Conservation (phyloP, 1,140 invertebrate genomes). For the Drosophila tropicalis region DNA sequence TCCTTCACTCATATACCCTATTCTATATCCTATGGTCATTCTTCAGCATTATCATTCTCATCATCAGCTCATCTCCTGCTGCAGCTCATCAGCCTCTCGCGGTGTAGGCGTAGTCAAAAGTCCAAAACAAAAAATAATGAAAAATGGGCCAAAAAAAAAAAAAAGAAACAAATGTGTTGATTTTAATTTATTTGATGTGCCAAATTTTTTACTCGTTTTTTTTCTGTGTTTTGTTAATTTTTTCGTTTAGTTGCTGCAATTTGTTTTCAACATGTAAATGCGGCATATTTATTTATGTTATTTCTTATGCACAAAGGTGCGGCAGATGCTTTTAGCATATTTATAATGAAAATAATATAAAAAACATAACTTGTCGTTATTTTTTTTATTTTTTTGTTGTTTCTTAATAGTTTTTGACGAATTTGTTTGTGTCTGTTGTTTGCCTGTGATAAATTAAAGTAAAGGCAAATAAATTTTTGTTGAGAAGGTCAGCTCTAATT, state of each 20-base stretch:
- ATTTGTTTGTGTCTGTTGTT: too few relatives aligned
- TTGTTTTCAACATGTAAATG: conserved; percentile 50
- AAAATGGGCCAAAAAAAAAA: conserved; percentile 1
- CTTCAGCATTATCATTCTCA: background rate
- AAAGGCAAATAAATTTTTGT: background rate
- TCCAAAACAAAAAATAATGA: conserved; percentile 11
- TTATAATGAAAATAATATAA: conserved; percentile 46
- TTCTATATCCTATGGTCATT: background rate
- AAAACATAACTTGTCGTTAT: conserved; percentile 26
- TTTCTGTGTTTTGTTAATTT: conserved; percentile 31
- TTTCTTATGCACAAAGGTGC: conserved; percentile 24
- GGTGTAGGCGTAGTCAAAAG: conserved; percentile 20
- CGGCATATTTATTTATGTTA: conserved; percentile 20
- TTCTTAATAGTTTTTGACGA: conserved; percentile 31
- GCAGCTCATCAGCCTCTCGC: conserved; percentile 19
- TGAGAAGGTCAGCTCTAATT: conserved; percentile 14
- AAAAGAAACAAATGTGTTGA: conserved; percentile 31
- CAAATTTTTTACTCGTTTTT: conserved; percentile 29
- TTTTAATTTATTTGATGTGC: conserved; percentile 43
- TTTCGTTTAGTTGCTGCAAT: conserved; percentile 21
- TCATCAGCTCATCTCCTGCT: conserved; percentile 3
- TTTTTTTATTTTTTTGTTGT: background rate
- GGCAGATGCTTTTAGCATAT: conserved; percentile 47
- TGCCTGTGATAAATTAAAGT: too few relatives aligned
- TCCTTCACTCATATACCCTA: background rate